Evolutionary conservation across 2,113 vertebrate species (phyloP), one percentile per base, ranked within the genome.

Genomic region (Passer domesticus): DNA sequence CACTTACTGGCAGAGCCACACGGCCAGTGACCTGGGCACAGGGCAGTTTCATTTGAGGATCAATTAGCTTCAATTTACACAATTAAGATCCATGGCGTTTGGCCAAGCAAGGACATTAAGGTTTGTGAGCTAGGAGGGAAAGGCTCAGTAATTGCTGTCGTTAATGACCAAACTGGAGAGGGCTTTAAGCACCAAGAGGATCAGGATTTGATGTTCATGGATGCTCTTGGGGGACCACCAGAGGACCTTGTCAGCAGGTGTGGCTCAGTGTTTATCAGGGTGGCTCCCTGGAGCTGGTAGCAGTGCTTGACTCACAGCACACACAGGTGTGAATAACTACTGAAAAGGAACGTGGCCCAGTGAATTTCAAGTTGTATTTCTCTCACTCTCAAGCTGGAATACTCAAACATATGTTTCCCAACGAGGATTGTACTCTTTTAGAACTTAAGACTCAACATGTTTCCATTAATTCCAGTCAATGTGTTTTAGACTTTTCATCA

Each of bases 391-490:
- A 70, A 55, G 55, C 3, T 35, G 52, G 72, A 94, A 83, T 93
- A 55, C 44, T 76, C 33, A 77, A 80, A 81, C 84, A 86, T 75
- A 27, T 62, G 64, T 91, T 95, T 74, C 47, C 55, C 52, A 78
- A 15, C 30, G 16, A 66, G 13, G 35, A 91, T 16, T 39, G 11
- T 49, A 67, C 37, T 70, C 72, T 83, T 85, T 95, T 52, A 95
- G 52, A 93, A 86, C 64, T 81, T 90, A 19, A 86, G 24, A 68
- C 35, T 62, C 10, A 2, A 74, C 1, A 5, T 94, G 56, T 78
- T 95, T 83, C 75, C 35, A 81, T 30, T 90, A 86, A 93, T 93
- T 79, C 33, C 16, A 85, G 63, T 88, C 76, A 78, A 85, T 83
- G 21, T 90, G 53, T 20, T 95, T 94, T 66, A 85, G 85, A 43